Evolutionary conservation across 2,113 vertebrate genomes (phyloP).

Genomic region (Todiramphus saurophagus): DNA sequence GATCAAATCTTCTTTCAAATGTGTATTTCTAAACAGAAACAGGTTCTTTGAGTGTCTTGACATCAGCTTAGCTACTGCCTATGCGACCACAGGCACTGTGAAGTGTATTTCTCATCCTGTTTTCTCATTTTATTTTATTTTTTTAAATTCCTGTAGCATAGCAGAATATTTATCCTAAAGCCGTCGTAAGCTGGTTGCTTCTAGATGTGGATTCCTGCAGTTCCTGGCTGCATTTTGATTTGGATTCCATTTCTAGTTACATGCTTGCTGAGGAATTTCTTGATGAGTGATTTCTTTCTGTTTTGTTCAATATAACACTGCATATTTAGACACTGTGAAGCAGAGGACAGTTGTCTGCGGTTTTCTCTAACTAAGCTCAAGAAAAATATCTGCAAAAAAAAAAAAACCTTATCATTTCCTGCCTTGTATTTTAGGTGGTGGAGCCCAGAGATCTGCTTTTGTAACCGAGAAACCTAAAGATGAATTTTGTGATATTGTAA

Average conservation of each 20-base stretch:
- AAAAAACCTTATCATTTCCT: accelerated
- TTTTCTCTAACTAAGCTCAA: neutral
- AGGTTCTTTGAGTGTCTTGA: neutral
- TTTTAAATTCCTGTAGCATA: neutral
- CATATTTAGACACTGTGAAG: neutral
- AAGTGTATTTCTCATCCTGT: neutral
- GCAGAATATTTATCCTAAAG: slow-evolving; percentile 26
- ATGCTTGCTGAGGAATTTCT: slow-evolving; percentile 24
- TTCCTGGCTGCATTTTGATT: slow-evolving; percentile 26
- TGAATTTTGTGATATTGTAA: neutral
- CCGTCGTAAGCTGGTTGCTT: slow-evolving; percentile 15
- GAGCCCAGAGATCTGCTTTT: neutral
- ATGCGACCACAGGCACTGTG: neutral
- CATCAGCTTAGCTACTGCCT: neutral
- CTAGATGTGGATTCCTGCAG: neutral
- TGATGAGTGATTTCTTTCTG: slow-evolving; percentile 30
- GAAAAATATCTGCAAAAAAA: neutral
- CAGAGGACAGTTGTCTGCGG: neutral
- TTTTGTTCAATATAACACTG: neutral
- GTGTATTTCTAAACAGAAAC: neutral
- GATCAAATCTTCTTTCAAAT: neutral
- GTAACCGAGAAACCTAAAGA: neutral
- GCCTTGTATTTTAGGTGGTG: accelerated
- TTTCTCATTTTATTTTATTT: neutral
- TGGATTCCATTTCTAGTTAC: slow-evolving; percentile 44